Base-by-base conservation (phyloP, 1,140 invertebrate genomes). In the Trachelipus rathkii region DNA sequence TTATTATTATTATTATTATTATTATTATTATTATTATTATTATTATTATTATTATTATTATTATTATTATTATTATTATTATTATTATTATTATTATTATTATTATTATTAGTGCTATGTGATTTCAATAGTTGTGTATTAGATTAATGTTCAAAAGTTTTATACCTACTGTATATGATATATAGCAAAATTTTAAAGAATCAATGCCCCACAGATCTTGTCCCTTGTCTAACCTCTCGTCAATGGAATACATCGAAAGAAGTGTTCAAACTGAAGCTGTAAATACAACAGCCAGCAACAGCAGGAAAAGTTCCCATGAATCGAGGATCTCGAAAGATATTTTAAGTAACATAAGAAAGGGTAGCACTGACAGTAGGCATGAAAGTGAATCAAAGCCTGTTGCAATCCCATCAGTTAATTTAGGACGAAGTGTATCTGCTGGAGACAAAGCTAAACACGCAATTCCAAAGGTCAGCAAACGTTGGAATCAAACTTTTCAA, bases 401-500 rank as follows among this genome's bases (percentile, higher is more conserved):
- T 10, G 44, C 44, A 21, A 71, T n/a, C 44, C 44, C 44, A 8
- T 44, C 23, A n/a, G 71, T 72, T 72, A 72, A 46, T 33, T 44
- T 44, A 24, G 23, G 43, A 11, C 1, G 23, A 15, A 24, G 43
- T 74, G 23, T 71, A 24, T 44, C 23, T 24, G 23, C 43, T 15
- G 69, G 60, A 43, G 33, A 66, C 43, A 75, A 33, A 45, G 13
- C 11, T 33, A 53, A 24, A 21, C 33, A 60, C 46, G n/a, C 15
- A 43, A 10, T 60, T 74, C 50, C 44, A 50, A 60, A 74, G 53
- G 46, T 74, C 33, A 24, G 72, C 44, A 33, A 74, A 66, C 46
- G 66, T 46, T 60, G 46, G 66, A 33, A 66, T 21, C 15, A 74
- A 44, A 66, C 45, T 33, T 44, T 10, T 66, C n/a, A 33, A 74